A percentile compares a stretch with the other conserved stretches of the same genome.
phyloP scores from a whole-genome alignment of 30 jellyfish, hydroid and myxozoan species.

The Clytia hemisphaerica region DNA sequence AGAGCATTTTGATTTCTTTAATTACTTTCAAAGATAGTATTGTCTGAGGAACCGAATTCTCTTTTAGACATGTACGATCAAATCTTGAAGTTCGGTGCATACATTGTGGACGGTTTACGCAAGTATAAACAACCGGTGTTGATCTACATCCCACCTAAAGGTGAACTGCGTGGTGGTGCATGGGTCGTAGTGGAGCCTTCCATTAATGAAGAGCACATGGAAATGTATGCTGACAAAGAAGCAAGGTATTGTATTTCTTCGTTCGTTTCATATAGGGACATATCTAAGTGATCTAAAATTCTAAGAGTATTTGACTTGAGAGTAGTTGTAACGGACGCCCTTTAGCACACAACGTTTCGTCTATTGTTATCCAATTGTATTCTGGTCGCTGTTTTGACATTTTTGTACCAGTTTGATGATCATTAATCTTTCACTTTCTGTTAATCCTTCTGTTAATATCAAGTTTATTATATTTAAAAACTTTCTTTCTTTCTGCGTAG shows the following conservation, averaged over 20 bases:
- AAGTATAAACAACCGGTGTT: slow-evolving; percentile 85
- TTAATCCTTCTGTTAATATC: too few species aligned
- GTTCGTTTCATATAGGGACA: too few species aligned
- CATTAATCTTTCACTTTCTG: neutral
- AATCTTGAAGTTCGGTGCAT: slow-evolving; percentile 90
- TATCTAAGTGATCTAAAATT: too few species aligned
- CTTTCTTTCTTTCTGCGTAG: slow-evolving; percentile 19
- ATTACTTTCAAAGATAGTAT: neutral
- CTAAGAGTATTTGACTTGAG: too few species aligned
- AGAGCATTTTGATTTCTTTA: neutral
- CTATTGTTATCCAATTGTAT: too few species aligned
- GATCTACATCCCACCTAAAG: slow-evolving; percentile 79
- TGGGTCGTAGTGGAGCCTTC: slow-evolving; percentile 97
- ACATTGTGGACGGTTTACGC: slow-evolving; percentile 92
- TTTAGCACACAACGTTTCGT: too few species aligned
- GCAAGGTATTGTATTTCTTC: slow-evolving; percentile 42
- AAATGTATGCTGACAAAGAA: slow-evolving; percentile 91
- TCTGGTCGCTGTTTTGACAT: too few species aligned
- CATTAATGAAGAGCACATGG: slow-evolving; percentile 87
- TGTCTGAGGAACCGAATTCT: neutral
- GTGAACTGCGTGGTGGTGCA: slow-evolving; percentile 97
- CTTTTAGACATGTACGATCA: slow-evolving; percentile 92
- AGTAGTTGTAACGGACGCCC: too few species aligned
- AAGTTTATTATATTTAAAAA: neutral
- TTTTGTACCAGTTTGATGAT: too few species aligned